phyloP scores from a whole-genome alignment of 2,888 invertebrate genomes.

The Polymixis lichenea region DNA sequence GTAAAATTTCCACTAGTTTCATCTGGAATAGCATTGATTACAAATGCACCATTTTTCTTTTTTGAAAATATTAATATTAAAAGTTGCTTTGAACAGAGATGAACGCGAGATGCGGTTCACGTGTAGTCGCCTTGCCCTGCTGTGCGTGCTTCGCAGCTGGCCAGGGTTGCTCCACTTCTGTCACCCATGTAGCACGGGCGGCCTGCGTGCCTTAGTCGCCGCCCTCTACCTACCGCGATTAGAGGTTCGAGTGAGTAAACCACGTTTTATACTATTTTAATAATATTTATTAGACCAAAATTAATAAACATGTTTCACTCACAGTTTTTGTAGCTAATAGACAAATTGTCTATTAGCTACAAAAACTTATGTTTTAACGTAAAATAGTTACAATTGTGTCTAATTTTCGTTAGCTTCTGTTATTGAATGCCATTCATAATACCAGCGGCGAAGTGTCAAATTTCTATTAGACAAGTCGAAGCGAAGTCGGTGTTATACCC shows the following conservation, averaged over 20 bases:
- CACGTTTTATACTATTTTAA: not conserved
- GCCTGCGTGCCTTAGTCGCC: conserved; percentile 94
- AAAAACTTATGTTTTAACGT: not conserved
- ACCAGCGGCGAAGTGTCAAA: too few species aligned
- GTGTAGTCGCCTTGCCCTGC: conserved; percentile 95
- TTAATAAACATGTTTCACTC: not conserved
- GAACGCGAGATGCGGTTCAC: conserved; percentile 95
- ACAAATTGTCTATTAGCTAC: not conserved
- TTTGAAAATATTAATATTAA: not conserved
- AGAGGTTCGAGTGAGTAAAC: conserved; percentile 95
- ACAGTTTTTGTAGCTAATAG: too few species aligned
- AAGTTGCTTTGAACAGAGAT: conserved; percentile 85
- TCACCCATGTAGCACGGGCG: conserved; percentile 93
- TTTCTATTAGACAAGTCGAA: too few species aligned
- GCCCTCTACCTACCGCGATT: conserved; percentile 95
- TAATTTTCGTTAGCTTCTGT: not conserved
- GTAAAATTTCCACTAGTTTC: not conserved
- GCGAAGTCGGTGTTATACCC: too few species aligned
- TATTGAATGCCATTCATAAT: not conserved
- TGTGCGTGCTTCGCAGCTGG: conserved; percentile 97
- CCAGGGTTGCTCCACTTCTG: conserved; percentile 97
- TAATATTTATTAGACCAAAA: not conserved
- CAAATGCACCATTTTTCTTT: not conserved
- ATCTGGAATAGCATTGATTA: not conserved
- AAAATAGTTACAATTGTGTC: not conserved